Percentiles rank a stretch among this genome's conserved stretches.
phyloP scores from a whole-genome alignment of 2,113 vertebrate species.

The Boleophthalmus pectinirostris region DNA sequence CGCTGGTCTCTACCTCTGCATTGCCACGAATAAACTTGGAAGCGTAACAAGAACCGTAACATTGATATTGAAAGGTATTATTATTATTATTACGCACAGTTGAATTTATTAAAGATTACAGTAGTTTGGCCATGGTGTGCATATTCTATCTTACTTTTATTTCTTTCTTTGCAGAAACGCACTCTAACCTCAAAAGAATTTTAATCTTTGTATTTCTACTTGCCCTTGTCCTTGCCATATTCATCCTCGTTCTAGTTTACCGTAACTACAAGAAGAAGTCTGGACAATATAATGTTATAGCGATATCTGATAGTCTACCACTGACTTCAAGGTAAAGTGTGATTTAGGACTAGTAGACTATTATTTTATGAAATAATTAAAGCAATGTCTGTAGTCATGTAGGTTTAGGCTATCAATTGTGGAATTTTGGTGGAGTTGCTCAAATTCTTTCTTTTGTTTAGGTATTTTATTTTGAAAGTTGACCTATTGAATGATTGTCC shows the following conservation, averaged over 20 bases:
- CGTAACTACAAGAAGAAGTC: not conserved
- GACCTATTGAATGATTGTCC: not conserved
- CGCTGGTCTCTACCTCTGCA: constrained; percentile 57
- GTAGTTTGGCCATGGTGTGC: not conserved
- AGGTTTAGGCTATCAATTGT: not conserved
- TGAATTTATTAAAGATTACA: not conserved
- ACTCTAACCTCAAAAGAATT: fast-evolving
- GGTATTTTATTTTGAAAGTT: constrained; percentile 4
- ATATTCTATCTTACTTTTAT: not conserved
- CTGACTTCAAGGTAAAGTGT: not conserved
- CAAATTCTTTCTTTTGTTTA: not conserved
- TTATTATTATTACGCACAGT: not conserved
- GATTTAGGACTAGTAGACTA: not conserved
- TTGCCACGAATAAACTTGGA: constrained; percentile 64
- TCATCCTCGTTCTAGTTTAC: fast-evolving
- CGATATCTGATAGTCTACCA: not conserved
- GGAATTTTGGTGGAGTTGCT: not conserved
- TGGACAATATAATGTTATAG: constrained; percentile 40
- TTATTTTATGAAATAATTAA: not conserved
- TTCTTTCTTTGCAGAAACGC: constrained; percentile 31
- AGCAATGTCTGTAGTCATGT: too few species aligned
- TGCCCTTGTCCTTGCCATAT: fast-evolving
- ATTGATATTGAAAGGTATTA: constrained; percentile 46
- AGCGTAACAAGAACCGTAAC: constrained; percentile 15
- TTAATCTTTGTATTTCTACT: fast-evolving